Percentiles rank a stretch among this genome's conserved stretches.
Evolutionary conservation across 2,888 invertebrate species (phyloP).

Genomic region (Mystacides longicornis): DNA sequence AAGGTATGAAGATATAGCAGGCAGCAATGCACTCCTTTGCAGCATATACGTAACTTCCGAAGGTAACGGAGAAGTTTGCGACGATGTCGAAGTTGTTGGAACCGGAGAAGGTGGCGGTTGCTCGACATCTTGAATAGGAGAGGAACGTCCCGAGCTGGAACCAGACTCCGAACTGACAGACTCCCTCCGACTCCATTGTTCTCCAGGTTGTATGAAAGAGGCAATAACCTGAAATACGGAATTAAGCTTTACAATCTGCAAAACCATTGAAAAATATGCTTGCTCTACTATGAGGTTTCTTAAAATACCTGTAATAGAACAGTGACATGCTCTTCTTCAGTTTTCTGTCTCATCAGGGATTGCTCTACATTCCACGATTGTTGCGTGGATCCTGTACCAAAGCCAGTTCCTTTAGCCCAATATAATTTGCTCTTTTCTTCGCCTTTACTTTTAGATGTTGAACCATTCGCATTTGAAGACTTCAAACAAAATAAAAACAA

Average conservation of each 20-base stretch:
- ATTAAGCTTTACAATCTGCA: not conserved
- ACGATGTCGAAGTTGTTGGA: slow-evolving; percentile 13
- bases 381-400: slow-evolving; percentile 91
- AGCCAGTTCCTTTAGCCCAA: slow-evolving; percentile 96
- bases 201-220: slow-evolving; percentile 78
- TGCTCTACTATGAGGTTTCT: not conserved
- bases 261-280: not conserved
- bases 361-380: slow-evolving; percentile 97
- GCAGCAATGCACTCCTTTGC: slow-evolving; percentile 75
- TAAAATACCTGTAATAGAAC: slow-evolving; percentile 57
- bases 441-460: slow-evolving; percentile 43
- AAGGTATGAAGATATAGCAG: slow-evolving; percentile 83
- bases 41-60: slow-evolving; percentile 67
- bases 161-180: slow-evolving; percentile 38
- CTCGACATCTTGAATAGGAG: slow-evolving; percentile 31
- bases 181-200: slow-evolving; percentile 40
- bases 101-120: slow-evolving; percentile 26
- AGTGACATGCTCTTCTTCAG: slow-evolving; percentile 92
- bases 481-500: slow-evolving; percentile 29
- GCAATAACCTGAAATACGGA: slow-evolving; percentile 61
- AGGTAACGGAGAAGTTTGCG: slow-evolving; percentile 50
- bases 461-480: slow-evolving; percentile 44
- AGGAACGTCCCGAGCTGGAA: slow-evolving; percentile 37
- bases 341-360: slow-evolving; percentile 79
- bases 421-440: slow-evolving; percentile 73